These are phyloP conservation scores for Ganaspis brasiliensis DNA, from an alignment of 2,888 invertebrate species.

Conservation along the genomic window DNA sequence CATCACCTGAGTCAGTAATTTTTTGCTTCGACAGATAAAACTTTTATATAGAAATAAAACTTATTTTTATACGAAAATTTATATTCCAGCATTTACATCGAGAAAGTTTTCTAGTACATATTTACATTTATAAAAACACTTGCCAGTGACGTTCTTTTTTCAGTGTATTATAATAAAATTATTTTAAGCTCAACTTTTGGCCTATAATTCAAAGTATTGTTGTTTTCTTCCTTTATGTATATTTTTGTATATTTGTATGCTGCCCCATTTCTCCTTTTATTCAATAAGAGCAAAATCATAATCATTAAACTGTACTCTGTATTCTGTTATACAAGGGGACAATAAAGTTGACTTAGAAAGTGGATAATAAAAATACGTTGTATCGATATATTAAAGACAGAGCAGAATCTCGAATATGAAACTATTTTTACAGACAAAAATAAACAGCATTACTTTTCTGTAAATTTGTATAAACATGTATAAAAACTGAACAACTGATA, in stretches of 20 bases:
- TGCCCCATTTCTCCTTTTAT: conserved; percentile 9
- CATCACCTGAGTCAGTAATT: background rate
- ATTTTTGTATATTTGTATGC: conserved; percentile 42
- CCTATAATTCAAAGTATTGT: conserved; percentile 8
- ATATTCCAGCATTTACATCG: conserved; percentile 22
- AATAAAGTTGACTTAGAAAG: conserved; percentile 49
- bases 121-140: background rate
- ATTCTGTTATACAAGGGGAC: conserved; percentile 44
- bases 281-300: conserved; percentile 17
- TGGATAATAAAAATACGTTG: background rate
- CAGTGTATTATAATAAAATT: background rate
- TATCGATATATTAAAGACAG: conserved; percentile 40
- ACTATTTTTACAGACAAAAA: conserved; percentile 54
- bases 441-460: conserved; percentile 18
- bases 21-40: conserved; percentile 5
- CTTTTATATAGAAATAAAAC: background rate
- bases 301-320: conserved; percentile 44
- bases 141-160: conserved; percentile 16
- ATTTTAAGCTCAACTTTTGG: conserved; percentile 13
- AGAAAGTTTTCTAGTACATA: background rate
- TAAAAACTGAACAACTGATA: conserved; percentile 31
- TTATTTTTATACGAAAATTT: conserved; percentile 33
- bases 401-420: conserved; percentile 55
- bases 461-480: conserved; percentile 40
- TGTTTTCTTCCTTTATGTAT: conserved; percentile 32